Evolutionary conservation across 1,140 invertebrate genomes (phyloP), one percentile per base, ranked within the genome.

Genomic region (Magallana angulata): DNA sequence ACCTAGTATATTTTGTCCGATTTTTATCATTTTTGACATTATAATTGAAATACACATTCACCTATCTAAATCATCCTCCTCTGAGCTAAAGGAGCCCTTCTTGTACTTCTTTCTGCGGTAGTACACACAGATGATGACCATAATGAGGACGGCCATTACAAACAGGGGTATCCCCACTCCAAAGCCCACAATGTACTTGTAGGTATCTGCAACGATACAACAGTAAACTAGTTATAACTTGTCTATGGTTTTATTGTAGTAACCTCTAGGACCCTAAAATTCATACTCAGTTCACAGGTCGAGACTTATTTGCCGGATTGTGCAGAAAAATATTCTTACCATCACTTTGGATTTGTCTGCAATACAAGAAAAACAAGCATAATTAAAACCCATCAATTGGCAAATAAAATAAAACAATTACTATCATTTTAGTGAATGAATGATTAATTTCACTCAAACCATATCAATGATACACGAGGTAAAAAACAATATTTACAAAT

Each of bases 111-210:
- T 80, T 81, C 60, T 87, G 8, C 62, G 56, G 59, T 87, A 87
- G 80, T 87, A 87, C 36, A 87, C 82, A 83, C 76, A 82, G 14
- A 90, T 36, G 30, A 86, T 83, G 11, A 81, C 87, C 56, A 88
- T 86, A 57, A 88, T 57, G 48, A 88, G 12, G 18, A 84, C 24
- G 56, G 71, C 58, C 18, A 90, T 88, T 68, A 90, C 64, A 76
- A 86, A 80, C 12, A 90, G 56, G 0, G 87, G 87, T 11, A 90
- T 88, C 12, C 85, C 87, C 56, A 90, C 85, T 6, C 84, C 87
- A 14, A 90, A 82, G 8, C 87, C 87, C 30, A 90, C 87, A 24
- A 89, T 87, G 36, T 87, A 16, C 56, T 87, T 58, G 56, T 68
- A 87, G 57, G 60, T 18, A 56, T 64, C 85, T 87, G 80, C 5